Conservation (phyloP, 2,797 vertebrate genomes). For the Parotocinclus haroldoi region DNA sequence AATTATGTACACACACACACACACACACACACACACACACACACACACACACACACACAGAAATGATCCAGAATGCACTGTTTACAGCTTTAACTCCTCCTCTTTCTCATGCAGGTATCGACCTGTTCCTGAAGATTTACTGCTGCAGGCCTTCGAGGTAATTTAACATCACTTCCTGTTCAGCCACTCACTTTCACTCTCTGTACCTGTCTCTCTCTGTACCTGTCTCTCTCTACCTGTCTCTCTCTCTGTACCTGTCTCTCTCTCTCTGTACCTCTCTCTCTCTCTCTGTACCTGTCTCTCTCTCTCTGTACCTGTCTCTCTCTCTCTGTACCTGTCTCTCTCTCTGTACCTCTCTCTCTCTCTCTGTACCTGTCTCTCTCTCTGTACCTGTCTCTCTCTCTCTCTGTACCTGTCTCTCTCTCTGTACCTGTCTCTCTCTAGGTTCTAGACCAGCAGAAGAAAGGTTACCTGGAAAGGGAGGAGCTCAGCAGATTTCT, state of each 20-base stretch:
- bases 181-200: background rate
- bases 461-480: slow-evolving; percentile 79
- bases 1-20: background rate
- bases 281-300: slow-evolving; percentile 11
- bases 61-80: too few relatives aligned
- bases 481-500: slow-evolving; percentile 81
- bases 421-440: slow-evolving; percentile 1
- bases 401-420: background rate
- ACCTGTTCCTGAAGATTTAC: slow-evolving; percentile 62
- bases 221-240: slow-evolving; percentile 53
- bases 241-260: background rate
- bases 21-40: background rate
- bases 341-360: background rate
- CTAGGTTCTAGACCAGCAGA: slow-evolving; percentile 85
- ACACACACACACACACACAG: background rate
- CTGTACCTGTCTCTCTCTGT: background rate
- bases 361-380: background rate
- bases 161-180: slow-evolving; percentile 16
- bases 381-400: too few relatives aligned
- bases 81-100: too few relatives aligned
- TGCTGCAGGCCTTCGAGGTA: slow-evolving; percentile 72
- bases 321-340: background rate
- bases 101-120: slow-evolving; percentile 57
- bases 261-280: slow-evolving; percentile 11
- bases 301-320: background rate